Evolutionary conservation across 2,113 vertebrate genomes (phyloP).

Genomic region (Cololabis saira): DNA sequence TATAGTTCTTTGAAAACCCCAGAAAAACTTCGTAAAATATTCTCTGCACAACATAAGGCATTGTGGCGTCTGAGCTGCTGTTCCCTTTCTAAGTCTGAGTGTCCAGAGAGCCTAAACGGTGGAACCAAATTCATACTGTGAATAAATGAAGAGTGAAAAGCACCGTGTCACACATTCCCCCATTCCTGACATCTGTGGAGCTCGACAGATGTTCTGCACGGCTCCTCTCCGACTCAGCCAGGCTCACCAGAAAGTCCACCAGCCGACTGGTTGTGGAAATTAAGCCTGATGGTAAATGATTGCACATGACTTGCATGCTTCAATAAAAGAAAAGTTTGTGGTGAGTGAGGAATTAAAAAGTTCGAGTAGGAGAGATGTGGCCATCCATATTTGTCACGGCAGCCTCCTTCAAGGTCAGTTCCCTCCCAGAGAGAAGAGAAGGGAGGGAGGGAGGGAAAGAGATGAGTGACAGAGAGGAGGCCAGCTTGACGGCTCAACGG

Average conservation of each 20-base stretch:
- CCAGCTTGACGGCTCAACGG: conserved; percentile 30
- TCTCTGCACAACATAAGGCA: conserved; percentile 41
- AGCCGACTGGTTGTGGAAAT: conserved; percentile 64
- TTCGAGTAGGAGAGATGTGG: conserved; percentile 48
- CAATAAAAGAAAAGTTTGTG: conserved; percentile 67
- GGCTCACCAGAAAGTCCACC: conserved; percentile 47
- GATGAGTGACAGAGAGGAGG: conserved; percentile 37
- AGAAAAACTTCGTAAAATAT: conserved; percentile 5
- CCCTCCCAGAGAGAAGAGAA: conserved; percentile 8
- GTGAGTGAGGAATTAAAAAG: conserved; percentile 45
- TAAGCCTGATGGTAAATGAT: conserved; percentile 65
- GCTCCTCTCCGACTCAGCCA: conserved; percentile 46
- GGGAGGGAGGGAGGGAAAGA: not conserved
- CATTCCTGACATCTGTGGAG: conserved; percentile 56
- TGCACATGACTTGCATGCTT: conserved; percentile 51
- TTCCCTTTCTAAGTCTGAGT: conserved; percentile 2
- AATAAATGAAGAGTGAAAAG: conserved; percentile 56
- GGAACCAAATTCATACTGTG: conserved; percentile 23
- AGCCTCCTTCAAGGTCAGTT: conserved; percentile 66
- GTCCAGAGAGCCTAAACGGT: conserved; percentile 25
- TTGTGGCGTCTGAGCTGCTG: conserved; percentile 37
- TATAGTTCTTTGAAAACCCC: conserved; percentile 1
- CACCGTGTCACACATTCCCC: conserved; percentile 22
- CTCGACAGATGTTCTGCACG: conserved; percentile 46
- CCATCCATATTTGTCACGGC: conserved; percentile 63